A percentile compares a stretch with the other conserved stretches of the same genome.
These are phyloP conservation scores for Microcebus ravelobensis DNA, from an alignment of 2,113 vertebrate genomes.

Conservation along the genomic window DNA sequence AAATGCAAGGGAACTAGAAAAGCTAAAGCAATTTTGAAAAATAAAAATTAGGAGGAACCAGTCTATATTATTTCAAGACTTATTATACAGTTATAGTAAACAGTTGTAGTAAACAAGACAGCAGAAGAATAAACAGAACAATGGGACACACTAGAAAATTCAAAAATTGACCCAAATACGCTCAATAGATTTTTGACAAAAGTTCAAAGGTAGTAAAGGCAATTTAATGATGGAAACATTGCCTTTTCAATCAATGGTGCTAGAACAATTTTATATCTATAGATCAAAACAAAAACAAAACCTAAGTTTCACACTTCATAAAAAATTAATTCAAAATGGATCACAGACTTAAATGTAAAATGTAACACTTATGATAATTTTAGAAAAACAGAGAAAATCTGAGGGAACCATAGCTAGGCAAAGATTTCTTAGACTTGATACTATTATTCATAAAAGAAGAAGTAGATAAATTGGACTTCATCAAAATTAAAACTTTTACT, in stretches of 20 bases:
- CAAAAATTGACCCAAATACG: background rate
- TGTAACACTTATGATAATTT: background rate
- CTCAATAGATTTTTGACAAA: background rate
- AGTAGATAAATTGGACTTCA: background rate
- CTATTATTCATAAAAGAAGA: background rate
- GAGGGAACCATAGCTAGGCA: background rate
- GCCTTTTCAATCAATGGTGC: background rate
- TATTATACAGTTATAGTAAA: background rate
- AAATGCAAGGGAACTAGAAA: background rate
- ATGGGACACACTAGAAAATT: background rate
- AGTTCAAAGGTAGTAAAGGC: background rate
- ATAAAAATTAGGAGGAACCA: background rate
- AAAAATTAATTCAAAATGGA: conserved; percentile 9
- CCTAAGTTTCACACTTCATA: background rate
- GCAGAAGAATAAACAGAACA: background rate
- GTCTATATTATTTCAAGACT: background rate
- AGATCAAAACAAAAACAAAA: background rate
- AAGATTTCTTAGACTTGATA: background rate
- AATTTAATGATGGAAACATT: background rate
- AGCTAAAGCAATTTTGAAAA: background rate
- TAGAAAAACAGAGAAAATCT: background rate
- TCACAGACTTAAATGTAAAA: background rate
- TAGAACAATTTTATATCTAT: background rate
- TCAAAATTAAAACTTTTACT: conserved; percentile 2
- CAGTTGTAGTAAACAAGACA: background rate